A percentile compares a stretch with the other conserved stretches of the same genome.
phyloP scores from a whole-genome alignment of 2,113 vertebrate species.

The Rhipidura dahli region DNA sequence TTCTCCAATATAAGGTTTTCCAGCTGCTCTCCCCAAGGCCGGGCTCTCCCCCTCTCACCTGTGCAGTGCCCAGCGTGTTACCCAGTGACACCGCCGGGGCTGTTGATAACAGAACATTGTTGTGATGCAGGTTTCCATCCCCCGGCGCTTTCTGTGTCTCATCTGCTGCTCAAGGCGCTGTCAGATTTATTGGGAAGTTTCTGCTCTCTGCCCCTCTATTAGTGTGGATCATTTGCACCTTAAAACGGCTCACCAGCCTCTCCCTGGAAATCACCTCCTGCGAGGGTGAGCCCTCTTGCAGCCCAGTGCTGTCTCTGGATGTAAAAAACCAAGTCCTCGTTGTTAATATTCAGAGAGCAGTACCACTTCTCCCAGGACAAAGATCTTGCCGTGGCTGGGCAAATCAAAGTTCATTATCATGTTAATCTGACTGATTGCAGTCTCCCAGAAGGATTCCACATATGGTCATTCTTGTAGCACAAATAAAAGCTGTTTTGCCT shows the following conservation, averaged over 20 bases:
- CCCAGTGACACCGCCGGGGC: rapidly evolving
- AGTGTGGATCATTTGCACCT: neutral
- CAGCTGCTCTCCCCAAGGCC: neutral
- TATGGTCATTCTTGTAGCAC: neutral
- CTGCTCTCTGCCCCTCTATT: rapidly evolving
- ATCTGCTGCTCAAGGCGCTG: neutral
- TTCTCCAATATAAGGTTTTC: rapidly evolving
- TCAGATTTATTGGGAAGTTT: neutral
- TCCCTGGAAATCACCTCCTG: neutral
- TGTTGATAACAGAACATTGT: rapidly evolving
- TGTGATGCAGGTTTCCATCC: rapidly evolving
- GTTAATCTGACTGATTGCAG: neutral
- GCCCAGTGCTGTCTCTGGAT: rapidly evolving
- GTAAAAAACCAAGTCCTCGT: rapidly evolving
- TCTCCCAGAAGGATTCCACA: neutral
- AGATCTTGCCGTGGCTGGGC: neutral
- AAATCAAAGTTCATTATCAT: slow-evolving; percentile 8
- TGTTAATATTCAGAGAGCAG: neutral
- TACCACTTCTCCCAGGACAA: neutral
- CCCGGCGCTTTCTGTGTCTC: rapidly evolving
- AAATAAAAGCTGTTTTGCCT: neutral
- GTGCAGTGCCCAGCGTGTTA: rapidly evolving
- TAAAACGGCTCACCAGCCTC: neutral
- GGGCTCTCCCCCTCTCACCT: too few relatives aligned
- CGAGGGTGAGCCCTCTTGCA: neutral